A percentile compares a stretch with the other conserved stretches of the same genome.
phyloP scores from a whole-genome alignment of 2,888 invertebrate genomes.

The Lepidochrysops patricia region DNA sequence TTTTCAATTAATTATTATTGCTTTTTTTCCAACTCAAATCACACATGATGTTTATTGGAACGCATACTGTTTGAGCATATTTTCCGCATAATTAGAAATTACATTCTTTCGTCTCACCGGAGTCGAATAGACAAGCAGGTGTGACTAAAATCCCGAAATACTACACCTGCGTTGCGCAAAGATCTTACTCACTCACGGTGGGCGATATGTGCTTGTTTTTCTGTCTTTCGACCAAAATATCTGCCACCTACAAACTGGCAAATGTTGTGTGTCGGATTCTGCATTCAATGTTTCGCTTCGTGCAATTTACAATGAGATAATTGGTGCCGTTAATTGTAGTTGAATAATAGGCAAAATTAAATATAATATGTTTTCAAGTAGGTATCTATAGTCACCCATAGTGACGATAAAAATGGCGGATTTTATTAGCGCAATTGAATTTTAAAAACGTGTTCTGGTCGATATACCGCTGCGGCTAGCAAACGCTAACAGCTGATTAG shows the following conservation, averaged over 20 bases:
- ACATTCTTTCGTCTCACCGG: neutral
- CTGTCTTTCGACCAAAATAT: slow-evolving; percentile 48
- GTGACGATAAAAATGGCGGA: too few relatives aligned
- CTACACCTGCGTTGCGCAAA: slow-evolving; percentile 57
- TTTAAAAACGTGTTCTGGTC: too few relatives aligned
- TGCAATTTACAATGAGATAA: slow-evolving; percentile 19
- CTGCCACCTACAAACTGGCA: slow-evolving; percentile 55
- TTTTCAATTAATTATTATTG: neutral
- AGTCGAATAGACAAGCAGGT: neutral
- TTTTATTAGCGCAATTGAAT: too few relatives aligned
- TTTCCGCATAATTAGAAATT: neutral
- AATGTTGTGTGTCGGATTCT: slow-evolving; percentile 26
- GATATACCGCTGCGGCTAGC: too few relatives aligned
- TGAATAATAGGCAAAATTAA: too few relatives aligned
- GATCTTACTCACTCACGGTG: slow-evolving; percentile 47
- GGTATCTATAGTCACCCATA: too few relatives aligned
- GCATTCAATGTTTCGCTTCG: slow-evolving; percentile 24
- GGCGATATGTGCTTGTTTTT: slow-evolving; percentile 40
- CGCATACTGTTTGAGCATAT: neutral
- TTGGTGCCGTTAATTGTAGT: neutral
- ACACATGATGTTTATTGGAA: neutral
- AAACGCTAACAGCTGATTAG: too few relatives aligned
- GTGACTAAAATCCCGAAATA: slow-evolving; percentile 35
- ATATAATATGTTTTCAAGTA: too few relatives aligned
- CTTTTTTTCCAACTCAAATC: neutral